Conservation (phyloP, 2,888 invertebrate species). For the Lycocerus yunnanus region DNA sequence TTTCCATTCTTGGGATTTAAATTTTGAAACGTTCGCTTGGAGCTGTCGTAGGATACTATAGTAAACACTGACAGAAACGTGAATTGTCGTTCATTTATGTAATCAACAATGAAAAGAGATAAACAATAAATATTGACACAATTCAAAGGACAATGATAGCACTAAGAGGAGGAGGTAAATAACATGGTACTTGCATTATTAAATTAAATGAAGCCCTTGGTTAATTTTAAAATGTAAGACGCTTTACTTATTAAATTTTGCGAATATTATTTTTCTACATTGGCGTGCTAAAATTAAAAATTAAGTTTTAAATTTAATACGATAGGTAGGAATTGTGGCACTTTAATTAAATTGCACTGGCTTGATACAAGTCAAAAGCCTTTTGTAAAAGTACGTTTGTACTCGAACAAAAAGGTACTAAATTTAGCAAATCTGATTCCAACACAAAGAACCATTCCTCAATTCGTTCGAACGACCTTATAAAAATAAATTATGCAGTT, state of each 20-base stretch:
- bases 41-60: neutral
- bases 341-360: neutral
- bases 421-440: neutral
- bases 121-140: neutral
- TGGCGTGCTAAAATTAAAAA: no score
- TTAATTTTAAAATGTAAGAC: neutral
- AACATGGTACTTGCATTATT: neutral
- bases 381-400: neutral
- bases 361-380: neutral
- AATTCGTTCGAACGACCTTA: neutral
- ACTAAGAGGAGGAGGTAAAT: constrained; percentile 7
- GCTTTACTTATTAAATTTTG: neutral
- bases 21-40: neutral
- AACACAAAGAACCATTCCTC: neutral
- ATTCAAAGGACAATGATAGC: constrained; percentile 2
- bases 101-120: neutral
- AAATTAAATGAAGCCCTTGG: constrained; percentile 16
- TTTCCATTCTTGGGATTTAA: neutral
- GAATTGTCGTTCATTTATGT: neutral
- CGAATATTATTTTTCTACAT: neutral
- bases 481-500: neutral
- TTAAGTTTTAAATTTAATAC: neutral
- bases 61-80: neutral
- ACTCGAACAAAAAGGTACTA: neutral
- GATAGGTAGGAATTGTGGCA: neutral